Evolutionary conservation across 2,113 vertebrate genomes (phyloP), one percentile per base, ranked within the genome.

Genomic region (Paedocypris sp.): DNA sequence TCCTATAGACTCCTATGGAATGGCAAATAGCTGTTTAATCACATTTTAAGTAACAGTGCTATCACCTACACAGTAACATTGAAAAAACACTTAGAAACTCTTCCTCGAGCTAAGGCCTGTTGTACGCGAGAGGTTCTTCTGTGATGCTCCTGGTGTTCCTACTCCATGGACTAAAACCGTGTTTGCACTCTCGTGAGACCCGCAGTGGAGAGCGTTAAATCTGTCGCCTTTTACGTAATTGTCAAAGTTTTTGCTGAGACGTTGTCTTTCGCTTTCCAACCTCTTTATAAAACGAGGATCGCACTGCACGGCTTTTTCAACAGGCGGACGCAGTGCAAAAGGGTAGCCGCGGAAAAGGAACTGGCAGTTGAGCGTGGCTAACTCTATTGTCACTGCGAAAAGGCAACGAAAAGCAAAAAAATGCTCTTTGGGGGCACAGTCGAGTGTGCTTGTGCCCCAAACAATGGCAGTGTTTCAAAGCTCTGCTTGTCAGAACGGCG

Each of bases 21-120:
- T 92, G 94, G 97, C 94, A 80, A 90, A 86, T 91, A 94, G 91
- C 91, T 92, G 95, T 73, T 67, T 75, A 46, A 39, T 7, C 28
- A 29, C 7, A 20, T 48, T 45, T 45, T 77, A 64, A 71, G 82
- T 88, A 92, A 91, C 91, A 94, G 91, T 90, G 90, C 91, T 90
- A 91, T 89, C 91, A 88, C 92, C 91, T 92, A 94, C 91, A 85
- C 84, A 88, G 68, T 86, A 90, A 97, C 92, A 94, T 89, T 90
- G 90, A 90, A 91, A n/a, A n/a, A 93, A 97, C 92, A 89, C 87
- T 90, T 87, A 95, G 86, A 92, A 97, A 91, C 82, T 89, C 87
- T 84, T 92, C 88, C 89, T 88, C 88, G 89, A 86, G 87, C 86
- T 83, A 91, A 88, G 87, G 80, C 88, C 84, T 89, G 89, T 85